phyloP scores from a whole-genome alignment of 1,140 invertebrate genomes.

The Atta texana region DNA sequence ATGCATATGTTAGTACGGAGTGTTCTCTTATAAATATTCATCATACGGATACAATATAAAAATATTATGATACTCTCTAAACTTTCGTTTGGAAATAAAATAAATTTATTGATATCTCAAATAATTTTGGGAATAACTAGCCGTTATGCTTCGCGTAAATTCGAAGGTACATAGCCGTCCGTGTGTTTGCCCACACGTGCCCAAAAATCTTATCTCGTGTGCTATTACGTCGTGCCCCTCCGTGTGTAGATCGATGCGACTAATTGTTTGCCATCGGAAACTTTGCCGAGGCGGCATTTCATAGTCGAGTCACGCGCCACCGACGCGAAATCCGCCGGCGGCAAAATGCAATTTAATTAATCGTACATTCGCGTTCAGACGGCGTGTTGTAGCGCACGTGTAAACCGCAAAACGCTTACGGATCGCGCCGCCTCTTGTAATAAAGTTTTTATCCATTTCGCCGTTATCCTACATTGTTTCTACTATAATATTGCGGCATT shows the following conservation, averaged over 20 bases:
- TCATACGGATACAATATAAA: background rate
- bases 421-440: constrained; percentile 50
- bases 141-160: background rate
- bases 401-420: constrained; percentile 61
- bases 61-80: background rate
- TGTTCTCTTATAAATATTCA: background rate
- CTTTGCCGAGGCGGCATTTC: constrained; percentile 58
- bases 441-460: constrained; percentile 65
- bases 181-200: constrained; percentile 30
- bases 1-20: too few relatives aligned
- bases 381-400: constrained; percentile 37
- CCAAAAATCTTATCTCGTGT: constrained; percentile 54
- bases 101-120: background rate
- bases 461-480: constrained; percentile 27
- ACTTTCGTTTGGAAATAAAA: background rate
- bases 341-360: constrained; percentile 74
- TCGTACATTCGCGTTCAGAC: constrained; percentile 67
- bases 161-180: background rate
- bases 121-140: background rate
- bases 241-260: constrained; percentile 60
- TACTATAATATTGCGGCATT: constrained; percentile 22
- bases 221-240: constrained; percentile 32
- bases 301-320: constrained; percentile 66
- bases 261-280: constrained; percentile 70
- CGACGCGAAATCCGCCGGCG: constrained; percentile 67